Conservation (phyloP, 2,113 vertebrate species). For the Anolis sagrei region DNA sequence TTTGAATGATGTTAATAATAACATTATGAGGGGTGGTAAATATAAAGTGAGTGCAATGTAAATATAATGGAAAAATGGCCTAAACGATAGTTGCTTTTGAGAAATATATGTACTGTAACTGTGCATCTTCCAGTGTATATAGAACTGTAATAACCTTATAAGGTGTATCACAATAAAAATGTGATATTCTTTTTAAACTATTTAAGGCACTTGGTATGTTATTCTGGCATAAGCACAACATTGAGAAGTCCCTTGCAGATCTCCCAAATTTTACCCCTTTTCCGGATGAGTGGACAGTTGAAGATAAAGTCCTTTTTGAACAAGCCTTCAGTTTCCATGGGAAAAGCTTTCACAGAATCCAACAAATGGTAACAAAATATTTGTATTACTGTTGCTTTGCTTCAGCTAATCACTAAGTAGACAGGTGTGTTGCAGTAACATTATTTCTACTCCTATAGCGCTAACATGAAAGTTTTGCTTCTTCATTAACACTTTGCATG, state of each 20-base stretch:
- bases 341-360: constrained; percentile 99
- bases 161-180: background rate
- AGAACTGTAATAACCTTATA: background rate
- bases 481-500: background rate
- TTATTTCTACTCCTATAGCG: constrained; percentile 9
- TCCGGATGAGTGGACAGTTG: constrained; percentile 98
- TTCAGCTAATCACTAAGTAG: background rate
- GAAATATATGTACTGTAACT: constrained; percentile 34
- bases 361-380: constrained; percentile 91
- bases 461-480: background rate
- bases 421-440: background rate
- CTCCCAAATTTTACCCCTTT: constrained; percentile 99
- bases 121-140: background rate
- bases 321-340: constrained; percentile 99
- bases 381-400: constrained; percentile 13
- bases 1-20: background rate
- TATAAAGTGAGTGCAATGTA: constrained; percentile 14
- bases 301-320: constrained; percentile 98
- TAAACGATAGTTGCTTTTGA: constrained; percentile 35
- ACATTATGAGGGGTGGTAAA: constrained; percentile 7
- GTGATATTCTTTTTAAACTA: constrained; percentile 65
- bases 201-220: constrained; percentile 95
- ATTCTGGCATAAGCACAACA: constrained; percentile 99
- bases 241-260: constrained; percentile 97
- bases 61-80: constrained; percentile 19